Conservation (phyloP, 2,113 vertebrate species). For the Cricetomys ansorgei region DNA sequence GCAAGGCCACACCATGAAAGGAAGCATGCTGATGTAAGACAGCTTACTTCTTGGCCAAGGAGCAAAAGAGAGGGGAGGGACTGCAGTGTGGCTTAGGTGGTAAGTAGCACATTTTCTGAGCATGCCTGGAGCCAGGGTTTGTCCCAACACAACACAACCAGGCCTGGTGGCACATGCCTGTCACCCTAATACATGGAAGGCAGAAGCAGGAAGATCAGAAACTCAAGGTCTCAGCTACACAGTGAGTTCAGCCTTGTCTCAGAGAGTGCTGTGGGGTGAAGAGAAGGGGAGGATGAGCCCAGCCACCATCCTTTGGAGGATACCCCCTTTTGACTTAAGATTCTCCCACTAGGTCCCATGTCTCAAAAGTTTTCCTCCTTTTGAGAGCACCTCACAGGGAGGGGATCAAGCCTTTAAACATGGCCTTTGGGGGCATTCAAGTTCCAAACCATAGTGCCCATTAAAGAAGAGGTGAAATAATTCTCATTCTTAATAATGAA, state of each 20-base stretch:
- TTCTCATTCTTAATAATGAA: background rate
- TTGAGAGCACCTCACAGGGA: background rate
- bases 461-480: background rate
- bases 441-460: background rate
- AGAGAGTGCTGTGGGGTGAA: background rate
- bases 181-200: background rate
- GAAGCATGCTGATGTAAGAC: background rate
- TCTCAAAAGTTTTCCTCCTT: background rate
- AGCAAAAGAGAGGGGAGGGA: background rate
- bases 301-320: background rate
- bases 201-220: background rate
- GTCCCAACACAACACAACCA: background rate
- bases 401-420: background rate
- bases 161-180: background rate
- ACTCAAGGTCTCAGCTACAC: background rate
- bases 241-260: background rate
- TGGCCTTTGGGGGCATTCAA: background rate
- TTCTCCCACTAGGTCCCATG: background rate
- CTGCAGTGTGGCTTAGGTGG: background rate
- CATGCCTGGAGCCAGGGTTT: background rate
- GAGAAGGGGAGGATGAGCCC: background rate
- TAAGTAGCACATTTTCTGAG: background rate
- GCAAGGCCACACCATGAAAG: background rate
- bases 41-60: background rate
- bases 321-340: background rate